Base-by-base conservation (phyloP, 2,888 invertebrate species). In the Megalurothrips usitatus region DNA sequence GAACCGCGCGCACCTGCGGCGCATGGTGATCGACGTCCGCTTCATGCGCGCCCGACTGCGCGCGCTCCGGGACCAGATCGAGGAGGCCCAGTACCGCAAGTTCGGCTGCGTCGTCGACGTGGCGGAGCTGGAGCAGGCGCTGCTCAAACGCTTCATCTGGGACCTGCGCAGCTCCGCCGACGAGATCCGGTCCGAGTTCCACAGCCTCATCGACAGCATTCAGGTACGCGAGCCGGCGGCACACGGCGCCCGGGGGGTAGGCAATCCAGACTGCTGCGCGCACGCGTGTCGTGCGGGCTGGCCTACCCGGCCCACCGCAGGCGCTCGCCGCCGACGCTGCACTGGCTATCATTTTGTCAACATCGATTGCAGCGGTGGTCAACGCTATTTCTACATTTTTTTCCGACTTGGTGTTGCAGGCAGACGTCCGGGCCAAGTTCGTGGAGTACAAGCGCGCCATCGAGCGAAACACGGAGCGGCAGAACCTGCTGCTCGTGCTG, bases 121-220 rank as follows among this genome's bases (percentile, higher is more conserved):
- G 68, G 26, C 68, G 26, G 68, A 75, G 68, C 26, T 75, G 68
- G 68, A 75, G 68, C 68, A 75, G 9, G 68, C 68, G 68, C 68
- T 75, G 68, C 68, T 75, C 68, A 75, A 75, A 26, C 68, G 68
- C 68, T 75, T 75, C 68, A 75, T 75, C 68, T 75, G 68, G 68
- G 68, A 75, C 68, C 68, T 75, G 26, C 68, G 68, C 68, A 75
- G 68, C 68, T 75, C 68, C 23, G 68, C 68, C 23, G 68, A 75
- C 68, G 68, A 75, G 68, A 75, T 75, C 26, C 23, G 68, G 23
- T 12, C 68, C 68, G 68, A 75, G 68, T 75, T 75, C 68, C 26
- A 26, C 68, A 26, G 9, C 26, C 68, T 75, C 68, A 75, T 75
- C 68, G 26, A 26, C 68, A 75, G 12, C 23, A 75, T 75, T 4